A percentile compares a stretch with the other conserved stretches of the same genome.
Conservation (phyloP, 2,113 vertebrate species). For the Pampusana beccarii region DNA sequence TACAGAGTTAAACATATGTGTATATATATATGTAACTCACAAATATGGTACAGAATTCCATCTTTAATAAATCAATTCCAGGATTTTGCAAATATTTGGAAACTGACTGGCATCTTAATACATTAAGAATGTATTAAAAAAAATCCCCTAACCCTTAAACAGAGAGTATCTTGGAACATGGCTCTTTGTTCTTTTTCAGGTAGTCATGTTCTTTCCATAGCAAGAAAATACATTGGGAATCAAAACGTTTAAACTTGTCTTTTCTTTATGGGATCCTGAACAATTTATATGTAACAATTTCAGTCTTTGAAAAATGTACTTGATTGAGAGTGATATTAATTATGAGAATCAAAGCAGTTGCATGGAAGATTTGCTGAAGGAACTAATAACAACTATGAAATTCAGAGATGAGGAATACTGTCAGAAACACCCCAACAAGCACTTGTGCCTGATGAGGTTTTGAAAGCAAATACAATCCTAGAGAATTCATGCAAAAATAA, state of each 20-base stretch:
- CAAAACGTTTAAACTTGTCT: background rate
- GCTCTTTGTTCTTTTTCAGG: background rate
- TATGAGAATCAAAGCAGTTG: slow-evolving; percentile 38
- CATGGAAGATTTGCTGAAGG: slow-evolving; percentile 2
- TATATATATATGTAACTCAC: background rate
- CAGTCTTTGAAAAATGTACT: background rate
- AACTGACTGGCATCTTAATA: background rate
- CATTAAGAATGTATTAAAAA: background rate
- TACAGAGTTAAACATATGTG: background rate
- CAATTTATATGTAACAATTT: slow-evolving; percentile 11
- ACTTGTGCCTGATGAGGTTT: background rate
- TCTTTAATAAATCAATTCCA: background rate
- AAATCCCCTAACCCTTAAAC: background rate
- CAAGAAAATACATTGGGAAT: background rate
- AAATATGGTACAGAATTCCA: background rate
- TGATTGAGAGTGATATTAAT: slow-evolving; percentile 22
- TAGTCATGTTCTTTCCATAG: background rate
- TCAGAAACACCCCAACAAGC: background rate
- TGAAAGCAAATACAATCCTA: slow-evolving; percentile 6
- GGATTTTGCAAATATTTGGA: background rate
- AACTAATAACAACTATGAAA: slow-evolving; percentile 14
- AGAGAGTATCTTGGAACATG: background rate
- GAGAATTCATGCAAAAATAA: background rate
- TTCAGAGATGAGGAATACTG: background rate
- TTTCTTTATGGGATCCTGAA: background rate